Evolutionary conservation across 2,797 vertebrate species (phyloP).

Genomic region (Notoglanidium macrostoma): DNA sequence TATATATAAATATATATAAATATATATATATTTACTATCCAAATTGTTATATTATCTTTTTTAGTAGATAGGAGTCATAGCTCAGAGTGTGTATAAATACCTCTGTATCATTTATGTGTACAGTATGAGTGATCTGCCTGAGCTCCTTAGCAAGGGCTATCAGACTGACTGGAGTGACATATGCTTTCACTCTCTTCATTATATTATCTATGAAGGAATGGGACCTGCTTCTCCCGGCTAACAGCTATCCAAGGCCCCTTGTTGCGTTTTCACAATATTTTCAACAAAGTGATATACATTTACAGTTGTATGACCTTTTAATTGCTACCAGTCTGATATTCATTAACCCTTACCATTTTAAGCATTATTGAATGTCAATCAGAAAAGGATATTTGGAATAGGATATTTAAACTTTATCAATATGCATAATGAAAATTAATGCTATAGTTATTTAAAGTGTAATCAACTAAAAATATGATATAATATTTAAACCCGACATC

Average conservation of each 20-base stretch:
- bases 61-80: neutral
- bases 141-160: constrained; percentile 19
- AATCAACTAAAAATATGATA: neutral
- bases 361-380: neutral
- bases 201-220: constrained; percentile 43
- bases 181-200: constrained; percentile 31
- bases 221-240: constrained; percentile 26
- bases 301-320: constrained; percentile 45
- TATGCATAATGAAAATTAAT: neutral
- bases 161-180: constrained; percentile 44
- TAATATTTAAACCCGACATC: neutral
- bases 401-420: neutral
- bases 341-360: constrained; percentile 11
- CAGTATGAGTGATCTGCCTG: constrained; percentile 33
- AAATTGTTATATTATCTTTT: neutral
- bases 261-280: constrained; percentile 13
- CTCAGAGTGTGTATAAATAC: neutral
- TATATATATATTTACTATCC: neutral
- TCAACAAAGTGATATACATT: constrained; percentile 55
- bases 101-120: neutral
- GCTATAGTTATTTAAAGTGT: neutral
- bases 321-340: constrained; percentile 40
- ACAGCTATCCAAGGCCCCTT: neutral
- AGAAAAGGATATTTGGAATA: neutral
- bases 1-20: neutral